Evolutionary conservation across 1,140 invertebrate species (phyloP).

Genomic region (Propsilocerus akamusi): DNA sequence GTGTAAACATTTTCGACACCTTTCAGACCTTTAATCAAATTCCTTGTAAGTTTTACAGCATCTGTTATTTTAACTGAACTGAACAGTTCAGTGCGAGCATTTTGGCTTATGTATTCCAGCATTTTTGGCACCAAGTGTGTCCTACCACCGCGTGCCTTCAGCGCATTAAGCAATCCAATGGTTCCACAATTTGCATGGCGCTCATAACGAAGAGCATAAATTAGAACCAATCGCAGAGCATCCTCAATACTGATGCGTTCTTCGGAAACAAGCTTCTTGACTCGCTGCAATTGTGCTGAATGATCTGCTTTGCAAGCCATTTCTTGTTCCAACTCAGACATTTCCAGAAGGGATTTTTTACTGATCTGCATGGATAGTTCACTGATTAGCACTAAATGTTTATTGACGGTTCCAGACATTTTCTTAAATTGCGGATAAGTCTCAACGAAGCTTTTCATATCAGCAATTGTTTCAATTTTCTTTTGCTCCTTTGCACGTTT

Average conservation of each 20-base stretch:
- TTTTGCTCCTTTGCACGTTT: slow-evolving; percentile 87
- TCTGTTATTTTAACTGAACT: slow-evolving; percentile 46
- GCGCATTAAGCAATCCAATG: slow-evolving; percentile 45
- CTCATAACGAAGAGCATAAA: slow-evolving; percentile 89
- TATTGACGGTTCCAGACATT: slow-evolving; percentile 94
- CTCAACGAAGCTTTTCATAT: slow-evolving; percentile 99
- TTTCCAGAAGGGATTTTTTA: slow-evolving; percentile 61
- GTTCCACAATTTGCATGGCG: slow-evolving; percentile 74
- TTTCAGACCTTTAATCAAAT: slow-evolving; percentile 76
- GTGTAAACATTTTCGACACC: slow-evolving; percentile 97
- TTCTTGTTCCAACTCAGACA: slow-evolving; percentile 95
- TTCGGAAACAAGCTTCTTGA: slow-evolving; percentile 49
- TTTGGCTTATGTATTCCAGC: slow-evolving; percentile 63
- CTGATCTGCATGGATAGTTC: slow-evolving; percentile 78
- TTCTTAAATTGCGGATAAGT: slow-evolving; percentile 98
- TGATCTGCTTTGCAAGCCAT: slow-evolving; percentile 87
- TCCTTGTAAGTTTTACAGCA: slow-evolving; percentile 78
- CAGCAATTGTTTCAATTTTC: slow-evolving; percentile 93
- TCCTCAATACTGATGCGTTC: slow-evolving; percentile 60
- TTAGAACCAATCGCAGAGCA: slow-evolving; percentile 68
- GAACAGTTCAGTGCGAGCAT: slow-evolving; percentile 64
- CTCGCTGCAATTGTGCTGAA: slow-evolving; percentile 60
- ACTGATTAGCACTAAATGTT: slow-evolving; percentile 91
- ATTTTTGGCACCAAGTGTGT: slow-evolving; percentile 44
- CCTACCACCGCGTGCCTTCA: slow-evolving; percentile 45